Conservation (phyloP, 2,888 invertebrate genomes). For the Cheilosia vernalis region DNA sequence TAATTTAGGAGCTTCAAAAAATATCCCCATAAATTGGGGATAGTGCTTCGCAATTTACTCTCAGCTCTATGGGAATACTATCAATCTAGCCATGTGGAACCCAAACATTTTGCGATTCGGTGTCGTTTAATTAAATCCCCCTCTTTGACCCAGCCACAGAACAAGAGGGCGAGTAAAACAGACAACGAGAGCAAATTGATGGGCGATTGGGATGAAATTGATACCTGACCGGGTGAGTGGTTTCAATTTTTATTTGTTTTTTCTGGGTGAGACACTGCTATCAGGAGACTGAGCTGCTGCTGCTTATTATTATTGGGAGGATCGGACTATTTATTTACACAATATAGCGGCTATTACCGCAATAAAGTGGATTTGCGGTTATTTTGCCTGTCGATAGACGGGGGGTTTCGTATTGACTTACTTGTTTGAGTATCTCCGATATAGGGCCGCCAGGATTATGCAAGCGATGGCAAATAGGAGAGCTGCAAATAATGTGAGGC, state of each 20-base stretch:
- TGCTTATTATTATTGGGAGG: constrained; percentile 45
- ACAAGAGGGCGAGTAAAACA: neutral
- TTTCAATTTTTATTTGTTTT: constrained; percentile 47
- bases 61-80: constrained; percentile 11
- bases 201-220: constrained; percentile 64
- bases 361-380: constrained; percentile 71
- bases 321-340: constrained; percentile 60
- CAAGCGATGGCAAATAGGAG: constrained; percentile 90
- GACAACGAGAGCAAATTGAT: constrained; percentile 59
- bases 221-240: constrained; percentile 73
- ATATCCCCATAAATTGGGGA: constrained; percentile 39
- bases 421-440: constrained; percentile 86
- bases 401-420: constrained; percentile 79
- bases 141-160: constrained; percentile 25
- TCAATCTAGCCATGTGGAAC: constrained; percentile 28
- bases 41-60: constrained; percentile 40
- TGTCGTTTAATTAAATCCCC: constrained; percentile 73
- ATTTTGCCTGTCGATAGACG: constrained; percentile 17
- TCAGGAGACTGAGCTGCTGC: constrained; percentile 30
- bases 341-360: constrained; percentile 70
- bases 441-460: constrained; percentile 90
- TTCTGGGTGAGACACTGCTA: constrained; percentile 31
- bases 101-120: constrained; percentile 58
- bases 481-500: constrained; percentile 90
- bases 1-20: constrained; percentile 53